Evolutionary conservation across 2,797 vertebrate genomes (phyloP), one percentile per base, ranked within the genome.

Genomic region (Eulemur rubriventer): DNA sequence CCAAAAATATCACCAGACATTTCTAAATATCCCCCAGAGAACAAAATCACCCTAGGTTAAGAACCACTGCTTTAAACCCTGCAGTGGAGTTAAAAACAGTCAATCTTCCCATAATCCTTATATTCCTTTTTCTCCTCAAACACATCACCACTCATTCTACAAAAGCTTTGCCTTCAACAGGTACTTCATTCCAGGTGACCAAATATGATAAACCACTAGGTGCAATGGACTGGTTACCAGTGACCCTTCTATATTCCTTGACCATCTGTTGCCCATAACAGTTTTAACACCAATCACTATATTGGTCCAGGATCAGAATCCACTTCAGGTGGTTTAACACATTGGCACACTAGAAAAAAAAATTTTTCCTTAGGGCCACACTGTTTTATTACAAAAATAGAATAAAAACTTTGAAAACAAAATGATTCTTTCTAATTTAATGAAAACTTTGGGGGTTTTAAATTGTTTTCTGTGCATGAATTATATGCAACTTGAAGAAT

Each of bases 161-260:
- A 59, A 84, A 85, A 83, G 70, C 84, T 75, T 82, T 96, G 55
- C 57, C 59, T 95, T 96, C 80, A 87, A 93, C 22, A 63, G 50
- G 24, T n/a, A 82, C 48, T 89, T 85, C 61, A 75, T 70, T 92
- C 43, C 76, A 94, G 33, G 41, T 86, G 67, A 95, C 59, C 26
- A 57, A 52, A 94, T 12, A 48, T 76, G 67, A 87, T 96, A 96
- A 89, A 92, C 48, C 50, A 86, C 30, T 52, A 85, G 55, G 8
- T 93, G 63, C 50, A 50, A 87, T 26, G 70, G 76, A 94, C 30
- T 72, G 43, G 95, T 48, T 93, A 80, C 38, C 87, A 93, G 57
- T 48, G 43, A 83, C 16, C 35, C 24, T 82, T 82, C 69, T 52
- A 70, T 43, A 85, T 69, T 90, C 57, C 52, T 82, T 78, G 46